Evolutionary conservation across 2,113 vertebrate species (phyloP).

Genomic region (Indri indri): DNA sequence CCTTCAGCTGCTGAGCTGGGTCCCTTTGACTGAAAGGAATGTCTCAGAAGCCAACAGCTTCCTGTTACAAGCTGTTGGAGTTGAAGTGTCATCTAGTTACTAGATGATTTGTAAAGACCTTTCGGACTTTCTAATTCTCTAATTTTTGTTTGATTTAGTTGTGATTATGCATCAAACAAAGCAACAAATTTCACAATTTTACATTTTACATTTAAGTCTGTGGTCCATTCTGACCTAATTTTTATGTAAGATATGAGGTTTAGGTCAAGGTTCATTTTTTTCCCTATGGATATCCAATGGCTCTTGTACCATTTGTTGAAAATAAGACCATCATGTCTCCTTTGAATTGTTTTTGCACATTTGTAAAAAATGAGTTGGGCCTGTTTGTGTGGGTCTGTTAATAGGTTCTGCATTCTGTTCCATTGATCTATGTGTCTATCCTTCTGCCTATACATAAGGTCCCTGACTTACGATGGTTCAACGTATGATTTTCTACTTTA

Average conservation of each 20-base stretch:
- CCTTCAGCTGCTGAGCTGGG: background rate
- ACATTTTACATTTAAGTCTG: background rate
- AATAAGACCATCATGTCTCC: background rate
- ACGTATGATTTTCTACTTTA: background rate
- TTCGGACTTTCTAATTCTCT: background rate
- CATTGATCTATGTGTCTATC: background rate
- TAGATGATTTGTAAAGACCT: background rate
- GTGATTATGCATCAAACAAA: background rate
- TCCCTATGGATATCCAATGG: background rate
- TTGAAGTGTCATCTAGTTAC: background rate
- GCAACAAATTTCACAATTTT: background rate
- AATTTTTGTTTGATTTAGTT: background rate
- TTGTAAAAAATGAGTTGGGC: background rate
- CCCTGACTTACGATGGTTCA: background rate
- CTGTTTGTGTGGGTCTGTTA: background rate
- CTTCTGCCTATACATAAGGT: background rate
- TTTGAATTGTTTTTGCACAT: background rate
- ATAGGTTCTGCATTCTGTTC: no score
- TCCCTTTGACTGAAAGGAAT: accelerated
- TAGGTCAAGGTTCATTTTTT: background rate
- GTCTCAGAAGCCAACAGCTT: accelerated
- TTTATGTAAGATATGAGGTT: background rate
- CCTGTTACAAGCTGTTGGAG: background rate
- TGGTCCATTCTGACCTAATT: background rate
- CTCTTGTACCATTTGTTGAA: background rate